Conservation (phyloP, 2,113 vertebrate genomes). For the Cavia porcellus region DNA sequence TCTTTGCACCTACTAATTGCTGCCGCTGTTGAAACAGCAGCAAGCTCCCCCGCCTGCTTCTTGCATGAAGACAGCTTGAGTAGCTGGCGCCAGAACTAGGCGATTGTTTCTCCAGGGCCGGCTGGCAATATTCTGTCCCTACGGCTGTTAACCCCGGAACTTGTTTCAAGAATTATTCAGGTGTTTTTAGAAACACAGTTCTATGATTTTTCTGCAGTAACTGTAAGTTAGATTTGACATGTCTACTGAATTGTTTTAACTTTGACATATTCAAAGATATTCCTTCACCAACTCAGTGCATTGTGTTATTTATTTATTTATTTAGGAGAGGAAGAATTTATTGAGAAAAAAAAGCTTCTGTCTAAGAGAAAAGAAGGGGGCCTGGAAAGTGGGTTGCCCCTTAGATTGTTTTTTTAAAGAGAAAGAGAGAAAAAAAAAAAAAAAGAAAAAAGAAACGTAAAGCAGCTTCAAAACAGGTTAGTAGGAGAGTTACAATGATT, state of each 20-base stretch:
- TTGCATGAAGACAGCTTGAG: neutral
- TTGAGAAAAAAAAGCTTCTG: no score
- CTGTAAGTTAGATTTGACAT: slow-evolving; percentile 54
- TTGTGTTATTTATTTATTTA: neutral
- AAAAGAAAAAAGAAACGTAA: no score
- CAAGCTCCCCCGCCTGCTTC: neutral
- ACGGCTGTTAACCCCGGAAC: neutral
- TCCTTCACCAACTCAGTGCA: neutral
- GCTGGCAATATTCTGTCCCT: slow-evolving; percentile 13
- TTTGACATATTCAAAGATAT: slow-evolving; percentile 17
- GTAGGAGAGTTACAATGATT: no score
- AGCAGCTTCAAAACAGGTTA: no score
- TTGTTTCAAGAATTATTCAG: slow-evolving; percentile 52
- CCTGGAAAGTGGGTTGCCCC: no score
- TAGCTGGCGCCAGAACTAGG: neutral
- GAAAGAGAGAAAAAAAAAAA: no score
- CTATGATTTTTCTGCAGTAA: neutral
- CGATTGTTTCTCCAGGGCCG: neutral
- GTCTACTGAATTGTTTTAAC: slow-evolving; percentile 52
- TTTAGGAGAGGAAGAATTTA: no score
- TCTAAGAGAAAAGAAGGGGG: no score
- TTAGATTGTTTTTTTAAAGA: no score
- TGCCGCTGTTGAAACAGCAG: slow-evolving; percentile 30
- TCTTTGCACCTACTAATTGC: slow-evolving; percentile 50
- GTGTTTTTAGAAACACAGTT: slow-evolving; percentile 38